Conservation (phyloP, 2,888 invertebrate genomes). For the Mythimna lalbum region DNA sequence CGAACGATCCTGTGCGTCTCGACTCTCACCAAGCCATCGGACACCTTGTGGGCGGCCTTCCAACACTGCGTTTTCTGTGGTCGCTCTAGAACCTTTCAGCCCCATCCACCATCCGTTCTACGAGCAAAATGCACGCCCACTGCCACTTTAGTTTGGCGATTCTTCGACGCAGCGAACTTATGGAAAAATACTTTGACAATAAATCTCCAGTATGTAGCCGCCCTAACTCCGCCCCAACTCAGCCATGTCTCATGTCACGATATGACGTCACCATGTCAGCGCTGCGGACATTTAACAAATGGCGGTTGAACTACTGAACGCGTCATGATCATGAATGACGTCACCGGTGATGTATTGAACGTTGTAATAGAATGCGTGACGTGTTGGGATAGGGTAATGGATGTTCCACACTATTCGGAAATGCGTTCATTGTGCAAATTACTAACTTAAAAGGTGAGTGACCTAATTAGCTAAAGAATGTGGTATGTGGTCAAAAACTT, state of each 20-base stretch:
- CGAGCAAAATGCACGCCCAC: too few species aligned
- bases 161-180: too few species aligned
- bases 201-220: not conserved
- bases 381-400: slow-evolving; percentile 23
- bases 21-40: too few species aligned
- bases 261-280: slow-evolving; percentile 22
- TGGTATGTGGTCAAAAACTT: too few species aligned
- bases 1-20: too few species aligned
- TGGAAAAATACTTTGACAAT: too few species aligned
- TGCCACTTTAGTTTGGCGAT: too few species aligned
- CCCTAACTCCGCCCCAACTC: not conserved
- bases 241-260: slow-evolving; percentile 30
- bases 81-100: too few species aligned
- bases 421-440: not conserved
- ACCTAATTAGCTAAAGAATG: not conserved
- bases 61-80: too few species aligned
- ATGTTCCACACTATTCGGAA: not conserved
- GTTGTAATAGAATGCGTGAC: slow-evolving; percentile 40
- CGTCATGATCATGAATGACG: slow-evolving; percentile 25
- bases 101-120: too few species aligned
- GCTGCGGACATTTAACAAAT: slow-evolving; percentile 5
- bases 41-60: too few species aligned
- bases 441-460: not conserved
- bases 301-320: not conserved
- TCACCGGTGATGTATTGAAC: slow-evolving; percentile 45